phyloP scores from a whole-genome alignment of 2,797 vertebrate species.

The Sparus aurata region DNA sequence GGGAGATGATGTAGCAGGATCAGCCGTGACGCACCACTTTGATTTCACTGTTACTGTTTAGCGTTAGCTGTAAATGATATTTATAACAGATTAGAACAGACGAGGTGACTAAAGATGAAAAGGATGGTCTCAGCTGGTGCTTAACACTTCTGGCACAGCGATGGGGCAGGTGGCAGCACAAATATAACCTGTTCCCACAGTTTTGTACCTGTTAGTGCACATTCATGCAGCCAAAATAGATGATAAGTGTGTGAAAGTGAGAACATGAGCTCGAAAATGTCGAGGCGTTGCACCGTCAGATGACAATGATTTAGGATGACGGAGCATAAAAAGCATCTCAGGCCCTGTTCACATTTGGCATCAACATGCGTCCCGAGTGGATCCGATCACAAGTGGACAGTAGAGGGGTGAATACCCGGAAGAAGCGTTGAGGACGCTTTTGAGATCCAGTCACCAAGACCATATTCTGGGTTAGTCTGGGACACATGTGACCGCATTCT shows the following conservation, averaged over 20 bases:
- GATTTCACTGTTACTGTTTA: slow-evolving; percentile 19
- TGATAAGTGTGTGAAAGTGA: background rate
- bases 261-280: slow-evolving; percentile 13
- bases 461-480: too few species aligned
- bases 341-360: too few species aligned
- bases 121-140: slow-evolving; percentile 28
- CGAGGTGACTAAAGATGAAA: slow-evolving; percentile 52
- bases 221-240: slow-evolving; percentile 18
- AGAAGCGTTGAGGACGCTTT: too few species aligned
- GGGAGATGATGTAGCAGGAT: slow-evolving; percentile 2
- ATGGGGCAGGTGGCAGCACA: slow-evolving; percentile 31
- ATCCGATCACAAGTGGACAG: too few species aligned
- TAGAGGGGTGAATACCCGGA: too few species aligned
- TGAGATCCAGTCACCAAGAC: too few species aligned
- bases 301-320: slow-evolving; percentile 2
- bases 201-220: slow-evolving; percentile 22
- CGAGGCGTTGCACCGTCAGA: background rate
- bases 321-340: slow-evolving; percentile 4
- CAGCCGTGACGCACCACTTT: slow-evolving; percentile 22
- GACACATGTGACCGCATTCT: too few species aligned
- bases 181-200: slow-evolving; percentile 20
- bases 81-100: slow-evolving; percentile 20
- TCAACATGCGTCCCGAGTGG: too few species aligned
- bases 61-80: slow-evolving; percentile 29
- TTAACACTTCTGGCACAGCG: slow-evolving; percentile 31